Base-by-base conservation (phyloP, 2,113 vertebrate species). In the Tiliqua scincoides region DNA sequence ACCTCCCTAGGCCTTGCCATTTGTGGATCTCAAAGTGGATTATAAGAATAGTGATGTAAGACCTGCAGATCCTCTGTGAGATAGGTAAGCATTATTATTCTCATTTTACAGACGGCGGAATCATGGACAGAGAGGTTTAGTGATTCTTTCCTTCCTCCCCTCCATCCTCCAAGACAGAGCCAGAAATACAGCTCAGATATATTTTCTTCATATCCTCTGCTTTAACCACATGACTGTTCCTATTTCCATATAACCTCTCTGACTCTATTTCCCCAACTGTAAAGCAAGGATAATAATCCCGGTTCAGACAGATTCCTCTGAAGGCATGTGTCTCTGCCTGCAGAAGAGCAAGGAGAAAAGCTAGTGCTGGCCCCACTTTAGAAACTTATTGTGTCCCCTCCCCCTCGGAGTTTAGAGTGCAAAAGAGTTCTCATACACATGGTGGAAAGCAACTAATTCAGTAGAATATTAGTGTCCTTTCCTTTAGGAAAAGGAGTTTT, bases 31-130 rank as follows among this genome's bases (percentile, higher is more conserved):
- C 93, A 95, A 94, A 94, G 86, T 94, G 95, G 92, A 95, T 95
- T 95, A 94, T 95, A 93, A 95, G 94, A 94, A 95, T 95, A 95
- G 92, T 93, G 92, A 91, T 94, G 91, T 94, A 94, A 94, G 92
- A 91, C 90, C 93, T 91, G 93, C 94, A 93, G 93, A 93, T 95
- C 93, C 90, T 93, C 93, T 94, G 91, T 91, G 90, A 94, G 93
- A 93, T 94, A 93, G 94, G 93, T 94, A 95, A 94, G 93, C 92
- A 94, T 91, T 90, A 85, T 93, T 94, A 93, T 92, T 95, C 92
- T 93, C 93, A 86, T 95, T 95, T 95, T 95, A 94, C 93, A 95
- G 92, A 94, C 93, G 92, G 93, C 94, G 93, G 95, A 95, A 85
- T 89, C 83, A 93, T 92, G 94, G 93, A 92, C 94, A 94, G 94